Conservation (phyloP, 2,888 invertebrate genomes). For the Andrena bicolor region DNA sequence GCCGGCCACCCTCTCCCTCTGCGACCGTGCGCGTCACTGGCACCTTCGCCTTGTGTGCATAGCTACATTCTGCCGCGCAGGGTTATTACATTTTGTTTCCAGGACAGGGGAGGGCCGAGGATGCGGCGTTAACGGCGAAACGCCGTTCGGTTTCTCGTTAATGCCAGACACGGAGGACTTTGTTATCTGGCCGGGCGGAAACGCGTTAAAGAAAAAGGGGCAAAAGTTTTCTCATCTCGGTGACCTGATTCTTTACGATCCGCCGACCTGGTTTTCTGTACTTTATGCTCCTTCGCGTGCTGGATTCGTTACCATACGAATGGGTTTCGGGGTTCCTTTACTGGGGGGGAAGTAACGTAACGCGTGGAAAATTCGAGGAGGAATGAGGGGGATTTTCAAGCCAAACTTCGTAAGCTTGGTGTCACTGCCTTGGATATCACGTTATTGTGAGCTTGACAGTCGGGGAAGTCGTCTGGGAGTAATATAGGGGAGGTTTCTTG, state of each 20-base stretch:
- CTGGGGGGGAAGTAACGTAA: too few relatives aligned
- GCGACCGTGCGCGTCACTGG: slow-evolving; percentile 46
- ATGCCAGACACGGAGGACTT: slow-evolving; percentile 44
- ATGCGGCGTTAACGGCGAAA: slow-evolving; percentile 24
- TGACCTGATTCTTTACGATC: slow-evolving; percentile 58
- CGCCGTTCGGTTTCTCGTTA: slow-evolving; percentile 60
- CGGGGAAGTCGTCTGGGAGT: too few relatives aligned
- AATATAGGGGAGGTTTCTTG: too few relatives aligned
- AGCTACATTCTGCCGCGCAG: slow-evolving; percentile 25
- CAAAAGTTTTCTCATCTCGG: slow-evolving; percentile 55
- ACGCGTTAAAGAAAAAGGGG: slow-evolving; percentile 44
- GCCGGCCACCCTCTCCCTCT: neutral
- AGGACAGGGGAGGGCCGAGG: neutral
- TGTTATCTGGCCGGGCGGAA: slow-evolving; percentile 12
- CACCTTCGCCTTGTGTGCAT: slow-evolving; percentile 11
- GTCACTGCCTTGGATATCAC: neutral
- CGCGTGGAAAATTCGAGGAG: neutral
- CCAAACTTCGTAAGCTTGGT: neutral
- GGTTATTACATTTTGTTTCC: slow-evolving; percentile 54
- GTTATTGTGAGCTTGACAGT: neutral
- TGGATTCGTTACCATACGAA: slow-evolving; percentile 42
- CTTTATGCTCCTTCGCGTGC: slow-evolving; percentile 28
- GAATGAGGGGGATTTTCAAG: neutral
- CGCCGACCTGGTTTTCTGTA: slow-evolving; percentile 34
- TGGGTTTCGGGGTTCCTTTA: neutral